These are phyloP conservation scores for Nyctereutes procyonoides DNA, from an alignment of 2,113 vertebrate genomes.

Conservation along the genomic window DNA sequence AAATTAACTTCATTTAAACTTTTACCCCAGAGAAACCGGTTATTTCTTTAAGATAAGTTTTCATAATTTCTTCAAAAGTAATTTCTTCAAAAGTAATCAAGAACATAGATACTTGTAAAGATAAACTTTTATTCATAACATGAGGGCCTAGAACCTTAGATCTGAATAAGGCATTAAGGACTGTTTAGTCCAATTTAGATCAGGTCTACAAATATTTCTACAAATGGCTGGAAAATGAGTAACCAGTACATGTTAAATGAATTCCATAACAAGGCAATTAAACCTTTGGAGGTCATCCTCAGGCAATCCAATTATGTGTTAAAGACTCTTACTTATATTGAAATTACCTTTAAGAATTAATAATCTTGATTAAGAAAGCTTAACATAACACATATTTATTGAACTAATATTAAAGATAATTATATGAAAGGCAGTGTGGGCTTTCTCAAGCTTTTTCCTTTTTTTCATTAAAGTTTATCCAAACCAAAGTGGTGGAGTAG, in stretches of 20 bases:
- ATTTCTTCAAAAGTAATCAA: constrained; percentile 56
- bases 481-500: background rate
- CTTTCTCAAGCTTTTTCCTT: background rate
- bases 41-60: constrained; percentile 62
- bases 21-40: constrained; percentile 52
- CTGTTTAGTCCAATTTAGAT: background rate
- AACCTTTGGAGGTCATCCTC: background rate
- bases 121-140: constrained; percentile 1
- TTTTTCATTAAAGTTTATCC: background rate
- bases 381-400: constrained; percentile 47
- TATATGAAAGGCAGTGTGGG: background rate
- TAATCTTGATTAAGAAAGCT: constrained; percentile 53
- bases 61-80: constrained; percentile 54
- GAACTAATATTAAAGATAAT: constrained; percentile 45
- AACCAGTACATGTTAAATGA: background rate
- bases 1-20: constrained; percentile 69
- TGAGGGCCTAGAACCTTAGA: background rate
- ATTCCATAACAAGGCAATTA: background rate
- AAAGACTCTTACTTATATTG: background rate
- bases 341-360: constrained; percentile 49
- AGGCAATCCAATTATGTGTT: background rate
- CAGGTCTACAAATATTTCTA: background rate
- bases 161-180: constrained; percentile 13
- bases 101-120: background rate
- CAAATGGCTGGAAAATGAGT: background rate